Conservation (phyloP, 2,888 invertebrate species). For the Alentia gelatinosa region DNA sequence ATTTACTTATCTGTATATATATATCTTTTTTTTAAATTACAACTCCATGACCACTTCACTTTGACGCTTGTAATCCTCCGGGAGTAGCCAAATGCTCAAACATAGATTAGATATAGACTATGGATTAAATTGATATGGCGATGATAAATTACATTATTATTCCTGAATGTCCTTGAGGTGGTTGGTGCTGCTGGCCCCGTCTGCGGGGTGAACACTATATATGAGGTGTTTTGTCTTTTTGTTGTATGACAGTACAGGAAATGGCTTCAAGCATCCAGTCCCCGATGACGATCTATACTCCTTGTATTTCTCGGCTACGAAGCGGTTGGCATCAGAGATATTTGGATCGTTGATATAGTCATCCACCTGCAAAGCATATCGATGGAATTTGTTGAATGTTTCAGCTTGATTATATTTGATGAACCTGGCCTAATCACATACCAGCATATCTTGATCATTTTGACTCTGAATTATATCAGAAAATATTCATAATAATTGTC, state of each 20-base stretch:
- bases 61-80: no score
- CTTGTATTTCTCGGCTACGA: constrained; percentile 70
- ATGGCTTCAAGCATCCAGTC: constrained; percentile 60
- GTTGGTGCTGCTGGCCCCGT: no score
- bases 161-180: no score
- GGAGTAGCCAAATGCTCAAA: no score
- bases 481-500: no score
- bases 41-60: no score
- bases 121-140: no score
- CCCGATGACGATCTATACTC: constrained; percentile 56
- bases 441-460: no score
- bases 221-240: constrained; percentile 65
- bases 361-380: constrained; percentile 82
- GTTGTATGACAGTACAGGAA: constrained; percentile 66
- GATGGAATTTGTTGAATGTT: not conserved
- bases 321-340: constrained; percentile 83
- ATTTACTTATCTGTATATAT: no score
- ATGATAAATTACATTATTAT: no score
- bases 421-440: not conserved
- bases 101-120: no score
- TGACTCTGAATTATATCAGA: not conserved
- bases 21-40: no score
- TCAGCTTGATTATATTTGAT: not conserved
- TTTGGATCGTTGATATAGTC: constrained; percentile 85
- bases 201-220: constrained; percentile 62